A percentile compares a stretch with the other conserved stretches of the same genome.
Conservation (phyloP, 2,113 vertebrate species). For the Cyanoderma ruficeps region DNA sequence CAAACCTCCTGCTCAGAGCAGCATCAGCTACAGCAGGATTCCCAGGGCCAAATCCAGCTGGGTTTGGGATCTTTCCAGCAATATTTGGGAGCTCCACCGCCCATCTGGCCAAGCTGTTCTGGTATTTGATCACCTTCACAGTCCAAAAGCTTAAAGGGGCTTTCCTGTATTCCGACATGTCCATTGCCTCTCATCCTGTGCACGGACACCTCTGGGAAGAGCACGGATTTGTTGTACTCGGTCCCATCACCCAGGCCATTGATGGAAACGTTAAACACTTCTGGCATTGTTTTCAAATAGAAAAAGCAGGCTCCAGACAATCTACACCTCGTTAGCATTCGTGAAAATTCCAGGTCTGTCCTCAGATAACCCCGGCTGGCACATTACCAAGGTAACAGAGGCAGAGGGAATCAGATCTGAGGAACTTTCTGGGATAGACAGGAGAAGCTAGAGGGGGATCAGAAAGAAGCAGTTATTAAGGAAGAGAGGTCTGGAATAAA, state of each 20-base stretch:
- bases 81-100: background rate
- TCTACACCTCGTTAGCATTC: background rate
- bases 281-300: background rate
- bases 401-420: background rate
- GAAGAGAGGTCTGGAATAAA: background rate
- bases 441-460: background rate
- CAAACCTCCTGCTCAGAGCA: background rate
- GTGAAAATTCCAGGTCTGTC: background rate
- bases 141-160: background rate
- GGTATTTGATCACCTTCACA: background rate
- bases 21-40: background rate
- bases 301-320: background rate
- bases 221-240: background rate
- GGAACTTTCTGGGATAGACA: background rate
- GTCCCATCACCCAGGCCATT: background rate
- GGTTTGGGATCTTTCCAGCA: background rate
- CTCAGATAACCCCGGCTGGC: background rate
- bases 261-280: background rate
- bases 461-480: background rate
- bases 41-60: background rate
- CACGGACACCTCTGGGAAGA: background rate
- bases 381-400: background rate
- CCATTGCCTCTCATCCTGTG: background rate
- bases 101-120: background rate
- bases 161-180: background rate